These are phyloP conservation scores for Simalia tracyae DNA, from an alignment of 2,797 vertebrate genomes.

Conservation along the genomic window DNA sequence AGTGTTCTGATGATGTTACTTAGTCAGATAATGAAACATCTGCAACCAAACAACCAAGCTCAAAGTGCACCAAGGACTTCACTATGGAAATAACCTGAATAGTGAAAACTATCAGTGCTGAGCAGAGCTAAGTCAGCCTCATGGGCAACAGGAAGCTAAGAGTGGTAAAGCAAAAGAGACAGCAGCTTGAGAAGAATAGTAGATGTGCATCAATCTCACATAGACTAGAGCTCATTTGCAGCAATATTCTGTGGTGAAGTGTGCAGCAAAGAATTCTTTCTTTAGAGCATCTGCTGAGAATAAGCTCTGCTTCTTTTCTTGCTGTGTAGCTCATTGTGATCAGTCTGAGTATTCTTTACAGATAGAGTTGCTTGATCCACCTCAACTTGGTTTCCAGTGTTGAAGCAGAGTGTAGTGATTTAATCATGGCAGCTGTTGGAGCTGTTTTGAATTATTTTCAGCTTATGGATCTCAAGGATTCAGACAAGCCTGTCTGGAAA, in stretches of 20 bases:
- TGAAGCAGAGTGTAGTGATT: not conserved
- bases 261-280: not conserved
- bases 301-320: not conserved
- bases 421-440: not conserved
- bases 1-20: not conserved
- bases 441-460: not conserved
- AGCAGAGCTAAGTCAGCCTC: not conserved
- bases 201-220: not conserved
- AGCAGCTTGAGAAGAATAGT: not conserved
- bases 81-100: not conserved
- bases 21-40: not conserved
- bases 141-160: not conserved
- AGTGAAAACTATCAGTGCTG: not conserved
- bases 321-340: not conserved
- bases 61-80: not conserved
- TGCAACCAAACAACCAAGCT: not conserved
- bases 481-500: not conserved
- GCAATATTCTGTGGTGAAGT: not conserved
- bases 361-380: not conserved
- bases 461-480: not conserved
- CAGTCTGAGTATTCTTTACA: not conserved
- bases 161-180: not conserved
- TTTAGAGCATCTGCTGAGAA: not conserved
- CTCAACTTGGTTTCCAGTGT: not conserved
- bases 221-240: not conserved